phyloP scores from a whole-genome alignment of 2,113 vertebrate genomes.

The Tragelaphus buxtoni region DNA sequence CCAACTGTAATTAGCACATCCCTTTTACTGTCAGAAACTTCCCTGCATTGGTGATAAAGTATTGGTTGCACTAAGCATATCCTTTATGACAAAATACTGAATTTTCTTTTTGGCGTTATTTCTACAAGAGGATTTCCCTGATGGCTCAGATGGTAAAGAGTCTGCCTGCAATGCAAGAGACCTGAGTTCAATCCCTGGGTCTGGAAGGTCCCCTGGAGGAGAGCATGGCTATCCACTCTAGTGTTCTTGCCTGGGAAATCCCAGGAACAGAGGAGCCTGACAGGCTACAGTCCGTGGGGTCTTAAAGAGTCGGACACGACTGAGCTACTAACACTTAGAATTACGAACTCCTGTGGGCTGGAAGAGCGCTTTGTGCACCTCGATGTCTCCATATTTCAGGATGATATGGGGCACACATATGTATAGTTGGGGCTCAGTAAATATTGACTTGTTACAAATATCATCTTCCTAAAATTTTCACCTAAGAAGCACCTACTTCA shows the following conservation, averaged over 20 bases:
- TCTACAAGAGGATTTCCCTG: not conserved
- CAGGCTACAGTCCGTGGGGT: not conserved
- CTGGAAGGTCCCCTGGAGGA: not conserved
- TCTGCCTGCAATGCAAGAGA: not conserved
- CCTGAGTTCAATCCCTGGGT: not conserved
- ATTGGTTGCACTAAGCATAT: not conserved
- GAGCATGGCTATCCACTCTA: not conserved
- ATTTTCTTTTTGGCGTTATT: not conserved
- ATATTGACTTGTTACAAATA: not conserved
- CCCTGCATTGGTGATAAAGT: not conserved
- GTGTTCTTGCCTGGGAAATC: not conserved
- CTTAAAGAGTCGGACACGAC: not conserved
- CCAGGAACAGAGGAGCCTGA: not conserved
- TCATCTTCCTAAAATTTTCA: not conserved
- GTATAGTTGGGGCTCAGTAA: fast-evolving
- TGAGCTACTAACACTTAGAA: not conserved
- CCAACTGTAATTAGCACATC: not conserved
- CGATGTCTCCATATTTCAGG: not conserved
- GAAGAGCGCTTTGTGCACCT: not conserved
- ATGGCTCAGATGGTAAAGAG: not conserved
- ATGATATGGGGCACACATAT: fast-evolving
- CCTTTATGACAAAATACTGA: not conserved
- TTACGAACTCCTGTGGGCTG: not conserved
- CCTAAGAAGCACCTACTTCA: not conserved
- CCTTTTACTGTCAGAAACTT: not conserved